Evolutionary conservation across 2,888 invertebrate species (phyloP), one percentile per base, ranked within the genome.

Genomic region (Phrixothrix hirtus): DNA sequence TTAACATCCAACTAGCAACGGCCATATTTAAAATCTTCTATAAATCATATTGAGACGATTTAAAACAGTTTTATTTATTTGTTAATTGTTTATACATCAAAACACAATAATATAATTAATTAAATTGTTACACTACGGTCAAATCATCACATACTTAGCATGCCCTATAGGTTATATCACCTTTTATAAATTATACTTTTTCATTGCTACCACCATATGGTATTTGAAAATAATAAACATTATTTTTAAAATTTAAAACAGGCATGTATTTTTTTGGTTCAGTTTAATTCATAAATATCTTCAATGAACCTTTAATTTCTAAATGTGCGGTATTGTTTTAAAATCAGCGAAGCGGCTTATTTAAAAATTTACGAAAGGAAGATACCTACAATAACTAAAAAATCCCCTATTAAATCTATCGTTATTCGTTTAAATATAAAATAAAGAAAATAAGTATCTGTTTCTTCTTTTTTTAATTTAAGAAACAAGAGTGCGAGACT

Each of bases 1-100:
- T 76, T 62, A 79, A 68, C 76, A 79, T 78, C 78, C 79, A 81
- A 71, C 78, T 78, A 58, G 80, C 77, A 67, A 79, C 77, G 67
- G 80, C 79, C 79, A 79, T 79, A 63, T 69, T 66, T 44, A 52
- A 43, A 54, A 34, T 36, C 38, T 45, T n/a, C 10, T 47, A 27
- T 15, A 30, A 21, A 35, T 30, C 51, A 52, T 56, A 15, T 15
- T 51, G 14, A 16, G 31, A 29, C 30, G 27, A 29, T 26, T 36
- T 15, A 44, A 26, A 29, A 17, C 14, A 21, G 30, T 32, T 34
- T 34, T 21, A 14, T 35, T 49, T 30, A 29, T 34, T 46, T 45
- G 29, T 21, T 54, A 47, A 34, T 54, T 46, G 53, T 35, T 30
- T 47, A 47, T 35, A 35, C 27, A 13, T 39, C 9, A 39, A 49